Conservation (phyloP, 2,797 vertebrate species). For the Columba guinea region DNA sequence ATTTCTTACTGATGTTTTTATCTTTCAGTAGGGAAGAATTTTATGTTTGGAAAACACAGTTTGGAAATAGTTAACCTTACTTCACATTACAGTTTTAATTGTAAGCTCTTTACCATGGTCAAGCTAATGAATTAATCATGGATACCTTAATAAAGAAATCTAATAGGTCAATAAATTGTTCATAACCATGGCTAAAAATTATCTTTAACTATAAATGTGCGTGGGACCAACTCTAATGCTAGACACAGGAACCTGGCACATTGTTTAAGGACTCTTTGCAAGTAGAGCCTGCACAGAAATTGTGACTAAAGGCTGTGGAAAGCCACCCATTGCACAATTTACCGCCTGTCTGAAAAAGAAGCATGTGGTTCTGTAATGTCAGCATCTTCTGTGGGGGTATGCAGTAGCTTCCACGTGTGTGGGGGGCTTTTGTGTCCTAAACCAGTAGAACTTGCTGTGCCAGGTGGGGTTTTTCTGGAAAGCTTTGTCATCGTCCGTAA, state of each 20-base stretch:
- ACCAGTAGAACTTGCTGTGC: background rate
- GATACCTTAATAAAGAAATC: background rate
- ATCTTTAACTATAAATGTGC: background rate
- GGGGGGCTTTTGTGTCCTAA: background rate
- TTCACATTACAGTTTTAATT: background rate
- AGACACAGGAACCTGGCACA: background rate
- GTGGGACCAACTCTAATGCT: background rate
- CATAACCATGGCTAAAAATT: background rate
- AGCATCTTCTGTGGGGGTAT: fast-evolving
- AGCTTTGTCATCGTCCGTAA: background rate
- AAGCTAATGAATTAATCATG: background rate
- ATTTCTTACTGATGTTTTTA: background rate
- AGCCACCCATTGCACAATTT: background rate
- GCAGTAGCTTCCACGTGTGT: fast-evolving
- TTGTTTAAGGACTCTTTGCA: background rate
- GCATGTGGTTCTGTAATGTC: background rate
- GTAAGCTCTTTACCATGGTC: background rate
- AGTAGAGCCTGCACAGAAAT: background rate
- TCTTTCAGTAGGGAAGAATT: background rate
- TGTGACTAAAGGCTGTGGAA: background rate
- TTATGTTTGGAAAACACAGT: background rate
- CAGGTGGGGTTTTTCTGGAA: background rate
- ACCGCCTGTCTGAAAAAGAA: background rate
- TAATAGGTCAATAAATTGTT: background rate
- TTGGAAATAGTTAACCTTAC: background rate